phyloP scores from a whole-genome alignment of 1,140 invertebrate genomes.

The Leguminivora glycinivorella region DNA sequence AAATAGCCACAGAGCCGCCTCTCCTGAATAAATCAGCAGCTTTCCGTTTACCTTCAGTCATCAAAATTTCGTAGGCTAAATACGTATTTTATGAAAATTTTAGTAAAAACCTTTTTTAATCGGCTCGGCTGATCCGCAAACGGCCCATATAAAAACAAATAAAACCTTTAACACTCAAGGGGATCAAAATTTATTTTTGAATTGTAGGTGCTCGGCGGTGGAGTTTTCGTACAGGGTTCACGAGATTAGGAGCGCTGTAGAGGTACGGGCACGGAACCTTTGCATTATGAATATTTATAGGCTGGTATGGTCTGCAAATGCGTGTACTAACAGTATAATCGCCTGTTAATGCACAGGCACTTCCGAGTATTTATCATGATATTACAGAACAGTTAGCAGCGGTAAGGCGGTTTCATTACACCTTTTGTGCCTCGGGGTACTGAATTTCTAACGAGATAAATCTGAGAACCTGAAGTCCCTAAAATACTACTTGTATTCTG shows the following conservation, averaged over 20 bases:
- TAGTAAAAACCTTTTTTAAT: constrained; percentile 22
- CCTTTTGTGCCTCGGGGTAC: constrained; percentile 7
- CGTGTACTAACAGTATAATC: constrained; percentile 22
- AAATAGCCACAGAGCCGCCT: not conserved
- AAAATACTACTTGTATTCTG: no score
- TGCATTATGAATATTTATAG: constrained; percentile 25
- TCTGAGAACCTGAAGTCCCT: not conserved
- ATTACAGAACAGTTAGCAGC: constrained; percentile 19
- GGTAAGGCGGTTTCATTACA: constrained; percentile 17
- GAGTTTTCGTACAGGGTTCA: constrained; percentile 16
- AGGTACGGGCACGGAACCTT: not conserved
- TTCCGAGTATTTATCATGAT: constrained; percentile 28
- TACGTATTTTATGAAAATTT: constrained; percentile 7
- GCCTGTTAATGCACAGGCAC: constrained; percentile 19
- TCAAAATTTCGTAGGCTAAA: constrained; percentile 16
- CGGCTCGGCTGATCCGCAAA: not conserved
- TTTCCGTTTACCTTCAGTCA: constrained; percentile 14
- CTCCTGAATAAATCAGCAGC: not conserved
- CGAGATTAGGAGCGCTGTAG: constrained; percentile 11
- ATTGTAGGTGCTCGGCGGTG: constrained; percentile 5
- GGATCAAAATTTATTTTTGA: constrained; percentile 23
- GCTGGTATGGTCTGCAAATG: constrained; percentile 26
- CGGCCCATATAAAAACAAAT: not conserved
- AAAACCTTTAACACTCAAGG: constrained; percentile 9
- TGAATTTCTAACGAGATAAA: constrained; percentile 14